Percentiles rank a stretch among this genome's conserved stretches.
These are phyloP conservation scores for Neria commutata DNA, from an alignment of 2,888 invertebrate genomes.

Conservation along the genomic window DNA sequence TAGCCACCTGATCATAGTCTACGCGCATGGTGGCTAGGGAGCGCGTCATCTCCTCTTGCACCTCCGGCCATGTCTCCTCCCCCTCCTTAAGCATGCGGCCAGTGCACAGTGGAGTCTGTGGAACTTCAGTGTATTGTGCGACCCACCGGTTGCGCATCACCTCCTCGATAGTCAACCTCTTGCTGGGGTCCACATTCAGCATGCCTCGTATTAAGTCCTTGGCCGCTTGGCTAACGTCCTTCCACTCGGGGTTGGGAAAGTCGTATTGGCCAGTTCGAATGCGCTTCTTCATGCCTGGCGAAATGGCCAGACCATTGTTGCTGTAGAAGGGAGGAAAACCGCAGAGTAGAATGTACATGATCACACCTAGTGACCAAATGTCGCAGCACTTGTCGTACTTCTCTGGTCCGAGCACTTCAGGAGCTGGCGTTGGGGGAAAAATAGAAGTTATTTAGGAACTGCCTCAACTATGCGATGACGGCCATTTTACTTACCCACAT, in stretches of 20 bases:
- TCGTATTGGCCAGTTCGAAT: constrained; percentile 92
- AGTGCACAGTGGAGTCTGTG: constrained; percentile 94
- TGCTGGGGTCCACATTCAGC: constrained; percentile 91
- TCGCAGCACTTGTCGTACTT: constrained; percentile 99
- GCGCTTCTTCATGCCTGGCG: constrained; percentile 97
- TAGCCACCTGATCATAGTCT: constrained; percentile 89
- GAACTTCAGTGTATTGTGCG: constrained; percentile 81
- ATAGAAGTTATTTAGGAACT: neutral
- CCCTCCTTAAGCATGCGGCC: constrained; percentile 87
- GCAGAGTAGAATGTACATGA: constrained; percentile 98
- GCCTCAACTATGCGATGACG: neutral
- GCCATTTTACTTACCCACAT: constrained; percentile 92
- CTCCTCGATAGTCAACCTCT: constrained; percentile 87
- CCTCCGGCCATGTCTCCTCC: constrained; percentile 93
- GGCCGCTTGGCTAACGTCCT: constrained; percentile 90
- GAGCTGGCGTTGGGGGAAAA: constrained; percentile 43
- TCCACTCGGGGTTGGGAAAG: constrained; percentile 96
- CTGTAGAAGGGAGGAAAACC: constrained; percentile 99
- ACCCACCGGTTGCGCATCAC: constrained; percentile 90
- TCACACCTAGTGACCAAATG: constrained; percentile 98
- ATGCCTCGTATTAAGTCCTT: constrained; percentile 95
- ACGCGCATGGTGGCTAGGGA: constrained; percentile 98
- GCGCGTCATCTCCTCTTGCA: constrained; percentile 98
- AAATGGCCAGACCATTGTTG: constrained; percentile 95
- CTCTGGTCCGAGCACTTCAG: constrained; percentile 90